Conservation (phyloP, 2,888 invertebrate species). For the Mechanitis mazaeus region DNA sequence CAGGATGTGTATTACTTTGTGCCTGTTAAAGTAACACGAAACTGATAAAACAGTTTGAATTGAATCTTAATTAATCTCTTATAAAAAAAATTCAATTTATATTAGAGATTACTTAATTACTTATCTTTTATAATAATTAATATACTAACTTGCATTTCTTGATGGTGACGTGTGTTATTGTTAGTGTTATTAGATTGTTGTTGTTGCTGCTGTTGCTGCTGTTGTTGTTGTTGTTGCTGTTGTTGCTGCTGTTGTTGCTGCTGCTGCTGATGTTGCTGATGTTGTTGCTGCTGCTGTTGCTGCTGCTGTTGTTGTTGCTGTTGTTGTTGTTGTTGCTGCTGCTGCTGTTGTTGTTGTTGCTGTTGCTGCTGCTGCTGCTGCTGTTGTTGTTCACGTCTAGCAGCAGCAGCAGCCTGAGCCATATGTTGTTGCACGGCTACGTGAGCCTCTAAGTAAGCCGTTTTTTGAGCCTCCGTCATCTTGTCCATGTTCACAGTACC, state of each 20-base stretch:
- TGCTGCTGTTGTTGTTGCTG: conserved; percentile 56
- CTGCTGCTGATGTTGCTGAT: conserved; percentile 53
- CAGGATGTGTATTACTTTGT: conserved; percentile 63
- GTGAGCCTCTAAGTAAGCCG: conserved; percentile 84
- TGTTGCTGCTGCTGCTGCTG: conserved; percentile 63
- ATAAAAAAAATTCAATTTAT: too few relatives aligned
- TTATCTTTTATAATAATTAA: not conserved
- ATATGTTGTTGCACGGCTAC: conserved; percentile 86
- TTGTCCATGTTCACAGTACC: conserved; percentile 84
- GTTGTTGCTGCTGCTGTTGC: conserved; percentile 46
- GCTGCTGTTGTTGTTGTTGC: conserved; percentile 63
- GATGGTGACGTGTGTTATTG: conserved; percentile 61
- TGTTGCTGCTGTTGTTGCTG: conserved; percentile 56
- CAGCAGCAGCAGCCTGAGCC: conserved; percentile 81
- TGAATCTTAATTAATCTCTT: not conserved
- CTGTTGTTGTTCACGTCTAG: conserved; percentile 68
- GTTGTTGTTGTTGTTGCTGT: conserved; percentile 56
- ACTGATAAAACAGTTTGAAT: not conserved
- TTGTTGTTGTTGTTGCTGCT: conserved; percentile 60
- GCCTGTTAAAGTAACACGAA: conserved; percentile 42
- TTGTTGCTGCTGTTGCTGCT: conserved; percentile 45
- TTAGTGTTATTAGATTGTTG: conserved; percentile 53
- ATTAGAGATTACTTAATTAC: too few relatives aligned
- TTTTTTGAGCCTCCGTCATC: conserved; percentile 85
- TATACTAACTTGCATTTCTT: conserved; percentile 75